Base-by-base conservation (phyloP, 2,797 vertebrate species). In the Bradypodion pumilum region DNA sequence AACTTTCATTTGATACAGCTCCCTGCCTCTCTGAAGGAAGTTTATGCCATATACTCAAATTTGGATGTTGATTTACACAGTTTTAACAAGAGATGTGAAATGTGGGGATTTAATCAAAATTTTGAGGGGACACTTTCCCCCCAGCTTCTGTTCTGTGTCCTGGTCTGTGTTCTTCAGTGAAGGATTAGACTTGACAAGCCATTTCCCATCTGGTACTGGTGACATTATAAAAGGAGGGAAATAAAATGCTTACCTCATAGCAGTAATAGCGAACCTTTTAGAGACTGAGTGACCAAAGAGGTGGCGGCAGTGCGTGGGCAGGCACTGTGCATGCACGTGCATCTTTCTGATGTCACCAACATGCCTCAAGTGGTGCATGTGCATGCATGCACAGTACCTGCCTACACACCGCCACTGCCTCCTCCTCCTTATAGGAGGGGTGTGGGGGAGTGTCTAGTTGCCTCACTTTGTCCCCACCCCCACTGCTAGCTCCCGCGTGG, bases 21-120 rank as follows among this genome's bases (percentile, higher is more conserved):
- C 87, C 90, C 85, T 89, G 81, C 82, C 2, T 0, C 46, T 83
- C 82, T 3, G 1, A 81, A 63, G 68, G 74, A 86, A 83, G 85
- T 77, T 83, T 56, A 46, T 65, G 12, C 74, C 87, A 87, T 73
- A 82, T 87, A 87, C 59, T 84, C 56, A 75, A 85, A 73, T 44
- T 77, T 8, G 70, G 68, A 49, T 74, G 70, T n/a, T 49, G 16
- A 15, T 40, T 56, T 32, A 68, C 3, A 16, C 75, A 65, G 13
- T 46, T 79, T 68, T 32, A 1, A 2, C n/a, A 44, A 29, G 25
- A 0, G 37, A 46, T 76, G 29, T 3, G 32, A 56, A 37, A 68
- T 15, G 7, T 15, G 7, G 49, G n/a, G 35, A 37, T 68, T 16
- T 29, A 15, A 56, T 16, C 13, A 56, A 56, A 19, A 56, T 56